A percentile compares a stretch with the other conserved stretches of the same genome.
These are phyloP conservation scores for Lutra lutra DNA, from an alignment of 2,797 vertebrate genomes.

Conservation along the genomic window DNA sequence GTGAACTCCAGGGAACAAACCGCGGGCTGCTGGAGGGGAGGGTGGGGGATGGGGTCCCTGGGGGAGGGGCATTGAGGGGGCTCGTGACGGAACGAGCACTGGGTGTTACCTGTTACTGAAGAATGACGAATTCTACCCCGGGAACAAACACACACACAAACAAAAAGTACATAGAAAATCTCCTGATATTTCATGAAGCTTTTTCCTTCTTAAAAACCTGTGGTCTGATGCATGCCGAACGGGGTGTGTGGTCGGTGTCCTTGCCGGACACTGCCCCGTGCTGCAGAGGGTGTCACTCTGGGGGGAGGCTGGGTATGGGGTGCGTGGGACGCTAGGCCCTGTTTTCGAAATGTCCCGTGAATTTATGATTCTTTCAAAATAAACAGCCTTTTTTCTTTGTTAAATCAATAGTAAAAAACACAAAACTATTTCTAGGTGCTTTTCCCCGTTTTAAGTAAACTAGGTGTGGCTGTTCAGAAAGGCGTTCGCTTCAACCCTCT, in stretches of 20 bases:
- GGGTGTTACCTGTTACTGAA: background rate
- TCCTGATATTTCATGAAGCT: background rate
- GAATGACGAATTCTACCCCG: background rate
- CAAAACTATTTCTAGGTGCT: no score
- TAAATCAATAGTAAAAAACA: no score
- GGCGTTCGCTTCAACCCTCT: background rate
- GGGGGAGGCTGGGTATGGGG: background rate
- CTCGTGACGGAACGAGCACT: background rate
- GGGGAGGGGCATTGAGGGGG: no score
- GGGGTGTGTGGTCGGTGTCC: background rate
- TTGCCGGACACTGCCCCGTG: accelerated
- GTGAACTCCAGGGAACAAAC: background rate
- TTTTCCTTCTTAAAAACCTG: background rate
- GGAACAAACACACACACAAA: background rate
- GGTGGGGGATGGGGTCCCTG: accelerated
- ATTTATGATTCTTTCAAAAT: no score
- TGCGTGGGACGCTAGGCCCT: background rate
- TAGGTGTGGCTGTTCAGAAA: background rate
- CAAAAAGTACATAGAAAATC: background rate
- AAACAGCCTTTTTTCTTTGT: no score
- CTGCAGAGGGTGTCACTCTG: background rate
- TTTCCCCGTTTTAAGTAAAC: background rate
- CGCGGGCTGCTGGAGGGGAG: background rate
- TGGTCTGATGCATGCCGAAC: background rate
- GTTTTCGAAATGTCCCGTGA: no score